Evolutionary conservation across 2,113 vertebrate species (phyloP).

Genomic region (Melanerpes aurifrons): DNA sequence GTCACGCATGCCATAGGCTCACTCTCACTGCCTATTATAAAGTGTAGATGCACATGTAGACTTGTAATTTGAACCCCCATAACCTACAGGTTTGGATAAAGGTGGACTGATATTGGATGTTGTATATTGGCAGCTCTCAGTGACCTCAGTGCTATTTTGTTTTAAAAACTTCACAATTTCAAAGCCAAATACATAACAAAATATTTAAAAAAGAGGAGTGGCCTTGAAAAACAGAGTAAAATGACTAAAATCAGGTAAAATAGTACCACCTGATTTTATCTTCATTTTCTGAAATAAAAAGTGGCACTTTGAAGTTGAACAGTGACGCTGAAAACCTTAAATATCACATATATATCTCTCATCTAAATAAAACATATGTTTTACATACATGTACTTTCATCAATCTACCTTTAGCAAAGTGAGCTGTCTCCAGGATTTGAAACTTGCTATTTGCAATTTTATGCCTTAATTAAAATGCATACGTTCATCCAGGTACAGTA

Average conservation of each 20-base stretch:
- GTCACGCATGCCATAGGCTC: not conserved
- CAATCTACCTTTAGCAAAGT: not conserved
- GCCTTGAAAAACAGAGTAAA: not conserved
- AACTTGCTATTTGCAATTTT: not conserved
- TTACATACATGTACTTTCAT: not conserved
- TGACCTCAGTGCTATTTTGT: not conserved
- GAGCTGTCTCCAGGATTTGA: not conserved
- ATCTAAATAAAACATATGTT: not conserved
- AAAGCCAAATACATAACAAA: not conserved
- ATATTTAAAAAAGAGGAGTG: not conserved
- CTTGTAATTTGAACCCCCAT: not conserved
- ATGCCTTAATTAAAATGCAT: not conserved
- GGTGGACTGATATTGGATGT: not conserved
- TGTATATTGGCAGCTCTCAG: not conserved
- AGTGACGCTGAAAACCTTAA: not conserved
- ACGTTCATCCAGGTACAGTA: not conserved
- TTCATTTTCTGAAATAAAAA: not conserved
- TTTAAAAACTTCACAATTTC: not conserved
- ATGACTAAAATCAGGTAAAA: not conserved
- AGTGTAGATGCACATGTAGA: not conserved
- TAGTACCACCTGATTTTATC: not conserved
- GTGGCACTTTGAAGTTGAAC: not conserved
- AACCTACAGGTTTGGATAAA: not conserved
- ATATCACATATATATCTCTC: not conserved
- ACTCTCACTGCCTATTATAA: constrained; percentile 15